Base-by-base conservation (phyloP, 2,113 vertebrate species). In the Rhea americana region DNA sequence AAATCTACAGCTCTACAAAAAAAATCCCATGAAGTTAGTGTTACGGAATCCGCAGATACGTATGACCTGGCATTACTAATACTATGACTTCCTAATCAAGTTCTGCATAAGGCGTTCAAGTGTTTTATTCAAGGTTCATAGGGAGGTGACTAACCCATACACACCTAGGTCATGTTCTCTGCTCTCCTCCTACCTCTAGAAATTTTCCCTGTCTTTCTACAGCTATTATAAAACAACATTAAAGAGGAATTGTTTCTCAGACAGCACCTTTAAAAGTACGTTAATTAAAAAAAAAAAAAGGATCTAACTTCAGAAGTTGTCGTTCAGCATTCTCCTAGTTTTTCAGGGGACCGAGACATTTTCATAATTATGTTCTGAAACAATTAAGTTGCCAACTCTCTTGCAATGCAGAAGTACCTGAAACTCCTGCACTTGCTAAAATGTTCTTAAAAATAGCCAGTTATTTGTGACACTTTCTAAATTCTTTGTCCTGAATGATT, bases 141-240 rank as follows among this genome's bases (percentile, higher is more conserved):
- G 0, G 11, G 81, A 89, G 73, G 74, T 93, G 84, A 92, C 77
- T 89, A 75, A 91, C 48, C 77, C 70, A 41, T 20, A 71, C 77
- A 82, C 17, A 0, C 86, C 92, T 67, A 89, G 93, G 92, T 95
- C 89, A 48, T 2, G 70, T 56, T 76, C 90, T 87, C 43, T 65
- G 62, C 58, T 85, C 82, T 87, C 79, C 91, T 91, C 84, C 71
- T 48, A 53, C 87, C 84, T 89, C 89, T 82, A 82, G 71, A 53
- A 94, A 92, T 39, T 10, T 87, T 48, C 92, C 55, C 67, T 18
- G 45, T 21, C 15, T 51, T 82, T 82, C 62, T 76, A 2, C 2
- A 82, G 43, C 61, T 87, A 48, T 43, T 85, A 37, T 7, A 73
- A 90, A 95, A 55, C 39, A 79, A 37, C 32, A 21, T 35, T 41